A percentile compares a stretch with the other conserved stretches of the same genome.
These are phyloP conservation scores for Leucophenga montana DNA, from an alignment of 2,888 invertebrate genomes.

Conservation along the genomic window DNA sequence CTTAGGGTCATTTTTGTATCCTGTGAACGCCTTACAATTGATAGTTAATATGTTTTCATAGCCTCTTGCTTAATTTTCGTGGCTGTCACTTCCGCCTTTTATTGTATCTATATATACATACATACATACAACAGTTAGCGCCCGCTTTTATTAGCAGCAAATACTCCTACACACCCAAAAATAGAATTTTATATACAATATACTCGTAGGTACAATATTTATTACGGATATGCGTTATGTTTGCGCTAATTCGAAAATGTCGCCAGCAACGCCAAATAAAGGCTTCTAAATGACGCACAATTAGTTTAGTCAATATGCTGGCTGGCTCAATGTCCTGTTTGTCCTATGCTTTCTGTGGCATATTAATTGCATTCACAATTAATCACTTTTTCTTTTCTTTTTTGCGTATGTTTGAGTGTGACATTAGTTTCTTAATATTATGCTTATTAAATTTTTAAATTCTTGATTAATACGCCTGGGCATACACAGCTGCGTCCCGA, in stretches of 20 bases:
- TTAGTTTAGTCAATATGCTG: constrained; percentile 1
- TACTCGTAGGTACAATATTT: no score
- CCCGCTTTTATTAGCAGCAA: no score
- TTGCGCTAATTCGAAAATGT: neutral
- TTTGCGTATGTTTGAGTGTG: constrained; percentile 25
- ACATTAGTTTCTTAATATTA: no score
- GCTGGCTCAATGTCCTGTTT: constrained; percentile 21
- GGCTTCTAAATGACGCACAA: neutral
- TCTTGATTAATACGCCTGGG: no score
- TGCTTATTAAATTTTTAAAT: no score
- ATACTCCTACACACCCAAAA: no score
- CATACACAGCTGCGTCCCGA: no score
- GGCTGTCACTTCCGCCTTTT: neutral
- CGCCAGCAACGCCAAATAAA: neutral
- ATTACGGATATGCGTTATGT: no score
- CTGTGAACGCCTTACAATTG: constrained; percentile 50
- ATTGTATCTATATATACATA: no score
- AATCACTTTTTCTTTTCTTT: constrained; percentile 32
- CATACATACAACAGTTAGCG: no score
- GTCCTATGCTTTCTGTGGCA: constrained; percentile 35
- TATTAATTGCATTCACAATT: constrained; percentile 53
- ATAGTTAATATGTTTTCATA: constrained; percentile 56
- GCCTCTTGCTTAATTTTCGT: neutral
- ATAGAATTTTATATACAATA: no score
- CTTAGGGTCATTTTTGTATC: neutral